Evolutionary conservation across 2,888 invertebrate genomes (phyloP).

Genomic region (Ashinkailepas kermadecensis): DNA sequence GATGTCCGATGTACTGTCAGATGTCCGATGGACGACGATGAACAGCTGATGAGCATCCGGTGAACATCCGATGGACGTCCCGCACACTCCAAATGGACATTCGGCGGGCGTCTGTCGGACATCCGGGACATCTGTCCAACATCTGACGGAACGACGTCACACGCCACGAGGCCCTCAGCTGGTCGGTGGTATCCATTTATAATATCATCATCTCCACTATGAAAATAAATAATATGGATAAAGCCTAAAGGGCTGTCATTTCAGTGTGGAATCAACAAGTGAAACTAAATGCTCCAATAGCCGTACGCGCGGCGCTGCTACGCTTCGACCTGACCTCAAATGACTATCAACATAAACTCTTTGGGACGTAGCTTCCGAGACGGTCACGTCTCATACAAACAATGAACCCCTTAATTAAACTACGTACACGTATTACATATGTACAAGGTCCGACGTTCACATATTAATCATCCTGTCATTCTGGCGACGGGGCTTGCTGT

Average conservation of each 20-base stretch:
- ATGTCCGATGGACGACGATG: too few species aligned
- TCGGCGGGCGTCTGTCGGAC: too few species aligned
- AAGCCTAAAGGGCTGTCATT: conserved; percentile 1
- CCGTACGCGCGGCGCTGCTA: background rate
- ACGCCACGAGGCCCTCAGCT: background rate
- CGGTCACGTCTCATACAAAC: background rate
- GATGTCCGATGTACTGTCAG: too few species aligned
- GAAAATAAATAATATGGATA: background rate
- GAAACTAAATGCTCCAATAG: background rate
- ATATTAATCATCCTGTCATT: too few species aligned
- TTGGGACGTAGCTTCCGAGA: background rate
- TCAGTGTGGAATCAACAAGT: conserved; percentile 13
- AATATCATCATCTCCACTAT: background rate
- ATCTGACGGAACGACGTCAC: background rate
- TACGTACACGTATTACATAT: background rate
- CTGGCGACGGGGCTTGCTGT: too few species aligned
- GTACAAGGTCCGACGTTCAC: background rate
- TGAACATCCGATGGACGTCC: too few species aligned
- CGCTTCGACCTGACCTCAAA: background rate
- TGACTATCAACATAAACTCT: conserved; percentile 7
- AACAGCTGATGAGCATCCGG: too few species aligned
- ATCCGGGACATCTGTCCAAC: too few species aligned
- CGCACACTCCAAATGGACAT: too few species aligned
- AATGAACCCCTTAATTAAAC: background rate
- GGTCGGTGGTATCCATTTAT: background rate